phyloP scores from a whole-genome alignment of 2,113 vertebrate genomes.

The Tursiops truncatus region DNA sequence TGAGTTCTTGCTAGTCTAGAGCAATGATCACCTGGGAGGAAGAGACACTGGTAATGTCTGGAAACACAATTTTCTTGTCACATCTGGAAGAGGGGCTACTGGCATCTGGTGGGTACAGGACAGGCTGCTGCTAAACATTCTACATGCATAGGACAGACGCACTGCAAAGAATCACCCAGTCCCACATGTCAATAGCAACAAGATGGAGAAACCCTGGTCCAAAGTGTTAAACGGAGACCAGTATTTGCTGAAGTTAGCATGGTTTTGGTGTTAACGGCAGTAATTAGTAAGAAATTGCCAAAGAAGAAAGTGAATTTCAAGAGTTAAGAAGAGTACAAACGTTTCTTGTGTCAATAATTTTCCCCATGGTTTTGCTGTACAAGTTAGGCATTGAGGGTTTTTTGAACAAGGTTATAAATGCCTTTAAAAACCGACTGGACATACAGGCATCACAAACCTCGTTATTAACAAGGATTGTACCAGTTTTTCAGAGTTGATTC shows the following conservation, averaged over 20 bases:
- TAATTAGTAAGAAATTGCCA: neutral
- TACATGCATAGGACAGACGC: fast-evolving
- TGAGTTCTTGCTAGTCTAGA: neutral
- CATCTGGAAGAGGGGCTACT: neutral
- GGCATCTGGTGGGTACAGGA: fast-evolving
- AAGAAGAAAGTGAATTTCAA: neutral
- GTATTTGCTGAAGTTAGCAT: neutral
- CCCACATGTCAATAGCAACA: neutral
- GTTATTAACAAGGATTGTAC: neutral
- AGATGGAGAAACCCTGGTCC: fast-evolving
- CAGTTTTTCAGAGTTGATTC: neutral
- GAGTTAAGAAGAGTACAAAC: neutral
- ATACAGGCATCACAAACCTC: neutral
- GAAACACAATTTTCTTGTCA: neutral
- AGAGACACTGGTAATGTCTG: fast-evolving
- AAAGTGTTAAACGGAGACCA: too few species aligned
- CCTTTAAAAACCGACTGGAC: neutral
- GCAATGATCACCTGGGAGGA: too few species aligned
- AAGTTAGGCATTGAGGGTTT: neutral
- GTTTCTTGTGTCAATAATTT: neutral
- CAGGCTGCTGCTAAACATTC: neutral
- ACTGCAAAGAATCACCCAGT: neutral
- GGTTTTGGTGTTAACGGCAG: neutral
- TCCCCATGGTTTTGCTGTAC: neutral
- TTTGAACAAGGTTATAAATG: neutral